phyloP scores from a whole-genome alignment of 2,113 vertebrate species.

The Patagioenas fasciata region DNA sequence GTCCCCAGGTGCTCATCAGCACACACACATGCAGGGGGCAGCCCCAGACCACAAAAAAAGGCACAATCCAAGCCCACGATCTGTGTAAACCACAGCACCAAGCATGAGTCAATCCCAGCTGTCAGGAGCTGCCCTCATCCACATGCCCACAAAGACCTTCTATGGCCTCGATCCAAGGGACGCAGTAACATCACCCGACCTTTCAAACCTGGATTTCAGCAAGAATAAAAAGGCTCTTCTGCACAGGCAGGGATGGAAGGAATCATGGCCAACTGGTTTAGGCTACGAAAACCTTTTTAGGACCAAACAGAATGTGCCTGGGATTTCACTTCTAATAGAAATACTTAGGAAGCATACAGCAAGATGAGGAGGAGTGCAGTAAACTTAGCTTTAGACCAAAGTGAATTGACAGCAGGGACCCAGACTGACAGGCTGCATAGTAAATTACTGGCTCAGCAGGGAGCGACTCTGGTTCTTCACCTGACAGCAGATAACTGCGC shows the following conservation, averaged over 20 bases:
- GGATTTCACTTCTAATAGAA: neutral
- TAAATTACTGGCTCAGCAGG: neutral
- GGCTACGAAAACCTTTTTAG: neutral
- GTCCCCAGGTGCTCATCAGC: neutral
- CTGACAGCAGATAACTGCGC: neutral
- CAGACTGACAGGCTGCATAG: neutral
- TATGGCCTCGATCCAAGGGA: accelerated
- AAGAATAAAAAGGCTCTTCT: neutral
- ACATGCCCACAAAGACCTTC: neutral
- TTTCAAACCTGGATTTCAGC: neutral
- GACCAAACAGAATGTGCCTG: neutral
- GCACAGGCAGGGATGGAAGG: neutral
- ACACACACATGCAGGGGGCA: neutral
- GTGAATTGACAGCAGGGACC: neutral
- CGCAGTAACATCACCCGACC: neutral
- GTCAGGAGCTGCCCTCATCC: neutral
- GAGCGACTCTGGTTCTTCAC: neutral
- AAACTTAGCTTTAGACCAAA: neutral
- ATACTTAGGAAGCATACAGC: neutral
- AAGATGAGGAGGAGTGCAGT: neutral
- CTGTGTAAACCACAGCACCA: neutral
- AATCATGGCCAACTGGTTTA: neutral
- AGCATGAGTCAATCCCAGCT: neutral
- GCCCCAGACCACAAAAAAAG: neutral
- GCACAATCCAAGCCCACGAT: neutral